phyloP scores from a whole-genome alignment of 2,113 vertebrate genomes.

The Ploceus nigricollis region DNA sequence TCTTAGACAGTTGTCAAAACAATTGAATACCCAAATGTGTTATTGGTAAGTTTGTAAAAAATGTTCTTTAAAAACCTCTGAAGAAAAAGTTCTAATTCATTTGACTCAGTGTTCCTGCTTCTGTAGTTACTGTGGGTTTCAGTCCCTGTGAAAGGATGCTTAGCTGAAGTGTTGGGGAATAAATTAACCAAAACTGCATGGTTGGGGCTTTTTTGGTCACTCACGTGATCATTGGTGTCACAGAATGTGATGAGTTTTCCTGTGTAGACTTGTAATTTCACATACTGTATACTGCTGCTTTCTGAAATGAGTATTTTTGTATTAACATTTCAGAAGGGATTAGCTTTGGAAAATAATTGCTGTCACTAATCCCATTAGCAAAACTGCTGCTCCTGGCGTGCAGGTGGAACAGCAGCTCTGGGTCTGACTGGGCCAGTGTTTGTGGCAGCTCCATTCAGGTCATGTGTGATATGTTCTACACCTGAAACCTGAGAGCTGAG shows the following conservation, averaged over 20 bases:
- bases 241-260: background rate
- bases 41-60: background rate
- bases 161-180: background rate
- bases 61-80: background rate
- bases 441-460: background rate
- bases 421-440: background rate
- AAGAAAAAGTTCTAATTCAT: background rate
- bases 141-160: background rate
- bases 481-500: background rate
- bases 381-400: background rate
- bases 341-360: background rate
- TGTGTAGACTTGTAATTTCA: background rate
- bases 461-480: background rate
- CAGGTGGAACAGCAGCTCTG: background rate
- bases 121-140: background rate
- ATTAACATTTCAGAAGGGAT: background rate
- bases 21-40: background rate
- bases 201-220: background rate
- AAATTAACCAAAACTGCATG: background rate
- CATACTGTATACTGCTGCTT: background rate
- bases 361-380: background rate
- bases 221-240: fast-evolving
- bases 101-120: background rate
- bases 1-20: background rate
- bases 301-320: background rate